A percentile compares a stretch with the other conserved stretches of the same genome.
Conservation (phyloP, 2,113 vertebrate species). For the Leptobrachium ailaonicum region DNA sequence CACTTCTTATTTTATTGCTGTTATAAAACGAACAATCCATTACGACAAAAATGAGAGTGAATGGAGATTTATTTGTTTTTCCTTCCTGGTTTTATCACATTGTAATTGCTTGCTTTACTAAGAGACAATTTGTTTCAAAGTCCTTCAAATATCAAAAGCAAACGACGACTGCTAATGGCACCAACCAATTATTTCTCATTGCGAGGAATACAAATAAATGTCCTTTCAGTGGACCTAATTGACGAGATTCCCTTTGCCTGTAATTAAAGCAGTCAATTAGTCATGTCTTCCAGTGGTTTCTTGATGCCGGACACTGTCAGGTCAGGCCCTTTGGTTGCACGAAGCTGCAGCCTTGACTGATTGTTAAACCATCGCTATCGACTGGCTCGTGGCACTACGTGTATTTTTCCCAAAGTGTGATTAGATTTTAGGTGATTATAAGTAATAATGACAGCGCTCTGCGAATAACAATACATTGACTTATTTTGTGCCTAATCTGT, state of each 20-base stretch:
- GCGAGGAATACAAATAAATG: constrained; percentile 19
- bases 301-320: constrained; percentile 7
- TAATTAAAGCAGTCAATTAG: constrained; percentile 44
- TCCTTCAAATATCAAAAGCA: neutral
- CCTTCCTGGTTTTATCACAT: neutral
- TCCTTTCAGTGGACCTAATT: constrained; percentile 23
- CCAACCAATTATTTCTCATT: constrained; percentile 19
- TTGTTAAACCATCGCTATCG: constrained; percentile 14
- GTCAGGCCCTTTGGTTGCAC: constrained; percentile 2
- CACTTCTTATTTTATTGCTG: neutral
- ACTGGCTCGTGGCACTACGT: neutral
- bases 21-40: neutral
- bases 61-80: neutral
- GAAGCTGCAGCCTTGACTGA: constrained; percentile 17
- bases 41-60: neutral
- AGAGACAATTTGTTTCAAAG: constrained; percentile 4
- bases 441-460: neutral
- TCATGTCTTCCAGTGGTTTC: constrained; percentile 19
- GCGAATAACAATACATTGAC: neutral
- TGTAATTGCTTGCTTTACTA: neutral
- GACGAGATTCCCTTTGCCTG: constrained; percentile 17
- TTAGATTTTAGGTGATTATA: constrained; percentile 5
- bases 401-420: neutral
- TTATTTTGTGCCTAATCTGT: neutral
- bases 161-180: neutral